Evolutionary conservation across 2,113 vertebrate genomes (phyloP), one percentile per base, ranked within the genome.

Genomic region (Rhinopithecus roxellana): DNA sequence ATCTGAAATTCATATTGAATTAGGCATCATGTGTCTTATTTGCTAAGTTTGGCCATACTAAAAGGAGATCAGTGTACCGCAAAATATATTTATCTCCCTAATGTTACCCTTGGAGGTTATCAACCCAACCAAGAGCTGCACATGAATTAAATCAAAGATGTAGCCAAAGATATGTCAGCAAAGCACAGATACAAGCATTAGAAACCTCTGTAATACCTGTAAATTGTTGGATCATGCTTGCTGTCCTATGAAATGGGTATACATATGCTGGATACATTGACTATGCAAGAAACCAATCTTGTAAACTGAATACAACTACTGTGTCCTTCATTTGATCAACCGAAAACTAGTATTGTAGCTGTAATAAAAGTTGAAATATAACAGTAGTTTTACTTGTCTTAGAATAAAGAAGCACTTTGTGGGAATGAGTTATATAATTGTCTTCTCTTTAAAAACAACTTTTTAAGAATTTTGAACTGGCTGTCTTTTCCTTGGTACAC

Each of bases 221-320:
- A 72, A 75, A 20, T 57, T 11, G 9, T 57, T 79, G 35, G 27
- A 18, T 12, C 64, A 23, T 11, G 14, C 59, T 64, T 52, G 61
- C 9, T 0, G 4, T 55, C 9, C 8, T 57, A 1, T 35, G 16
- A 40, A 38, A n/a, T 30, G n/a, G n/a, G 22, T 16, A 4, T 79
- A 13, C 14, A 5, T 25, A 2, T 7, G 6, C 52, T 25, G 0
- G 32, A 0, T 23, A 4, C 9, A 0, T 16, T 9, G 25, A 57
- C 10, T 25, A 0, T 18, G 1, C 7, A 8, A 20, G n/a, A 69
- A 38, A 18, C 9, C 3, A 2, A 2, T 32, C 61, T 64, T 32
- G 27, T 64, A 32, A 64, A 64, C 5, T 6, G 27, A 64, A 13
- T 3, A 16, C 25, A 45, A 22, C 11, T 3, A 12, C 45, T 4